Base-by-base conservation (phyloP, 64 coral and sea anemone species). In the Porites lutea region DNA sequence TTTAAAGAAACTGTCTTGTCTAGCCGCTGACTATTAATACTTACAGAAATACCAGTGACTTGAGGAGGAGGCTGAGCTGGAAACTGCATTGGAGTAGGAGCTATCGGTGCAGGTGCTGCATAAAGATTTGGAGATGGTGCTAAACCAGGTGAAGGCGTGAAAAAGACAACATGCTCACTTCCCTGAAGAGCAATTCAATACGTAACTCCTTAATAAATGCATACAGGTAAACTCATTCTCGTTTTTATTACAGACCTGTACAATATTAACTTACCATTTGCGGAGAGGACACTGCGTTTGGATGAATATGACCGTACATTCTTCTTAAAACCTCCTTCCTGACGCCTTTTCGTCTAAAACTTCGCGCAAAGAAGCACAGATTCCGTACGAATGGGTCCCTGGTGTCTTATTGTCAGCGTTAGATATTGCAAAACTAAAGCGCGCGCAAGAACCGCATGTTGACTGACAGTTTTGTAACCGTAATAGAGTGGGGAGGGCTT, bases 31-130 rank as follows among this genome's bases (percentile, higher is more conserved):
- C 63, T 66, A 19, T 66, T 13, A 74, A 7, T 84, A 84, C 81
- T 84, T 84, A 84, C 81, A 84, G 81, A 69, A 9, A 84, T 84
- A 19, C 81, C 81, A 68, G 81, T 69, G 46, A 84, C 61, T 69
- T 84, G 81, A 5, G 81, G 81, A 3, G 81, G 8, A 13, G 61
- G 44, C n/a, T 65, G 79, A 49, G 59, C 8, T 48, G 81, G 59
- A 84, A 84, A 83, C 61, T 65, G 80, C 80, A 83, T 65, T 19
- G 61, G 60, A 65, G 80, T 13, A 18, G 63, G 63, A 67, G 62
- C 47, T 47, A 84, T 69, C 69, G 81, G 63, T 20, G 15, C 18
- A 22, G 62, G 20, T 68, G 81, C 46, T 13, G 61, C 20, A 47
- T 84, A 84, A 68, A 81, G 55, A 46, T 81, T 81, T 81, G 57